A percentile compares a stretch with the other conserved stretches of the same genome.
phyloP scores from a whole-genome alignment of 1,140 invertebrate genomes.

The Homarus americanus region DNA sequence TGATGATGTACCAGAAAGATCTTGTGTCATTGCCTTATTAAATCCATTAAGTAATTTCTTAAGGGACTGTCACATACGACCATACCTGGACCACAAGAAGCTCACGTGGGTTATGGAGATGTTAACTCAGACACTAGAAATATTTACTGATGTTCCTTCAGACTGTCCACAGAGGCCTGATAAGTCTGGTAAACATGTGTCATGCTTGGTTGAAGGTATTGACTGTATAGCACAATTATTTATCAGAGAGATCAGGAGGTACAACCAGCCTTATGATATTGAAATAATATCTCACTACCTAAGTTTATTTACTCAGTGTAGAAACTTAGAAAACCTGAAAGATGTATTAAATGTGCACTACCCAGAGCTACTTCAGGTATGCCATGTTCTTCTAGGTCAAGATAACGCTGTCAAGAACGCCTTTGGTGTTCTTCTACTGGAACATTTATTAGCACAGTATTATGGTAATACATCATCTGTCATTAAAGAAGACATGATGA shows the following conservation, averaged over 20 bases:
- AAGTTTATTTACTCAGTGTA: slow-evolving; percentile 17
- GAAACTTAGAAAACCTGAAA: background rate
- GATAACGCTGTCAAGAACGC: slow-evolving; percentile 1
- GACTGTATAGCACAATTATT: slow-evolving; percentile 37
- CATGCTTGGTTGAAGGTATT: slow-evolving; percentile 8
- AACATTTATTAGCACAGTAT: slow-evolving; percentile 35
- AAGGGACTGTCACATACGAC: slow-evolving; percentile 40
- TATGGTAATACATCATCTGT: background rate
- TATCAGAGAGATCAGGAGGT: slow-evolving; percentile 8
- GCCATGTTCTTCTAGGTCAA: slow-evolving; percentile 6
- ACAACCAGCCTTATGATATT: slow-evolving; percentile 23
- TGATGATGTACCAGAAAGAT: background rate
- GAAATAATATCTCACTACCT: slow-evolving; percentile 35
- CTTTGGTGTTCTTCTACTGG: slow-evolving; percentile 34
- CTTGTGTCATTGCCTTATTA: background rate
- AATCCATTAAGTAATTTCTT: slow-evolving; percentile 20
- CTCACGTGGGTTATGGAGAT: slow-evolving; percentile 33
- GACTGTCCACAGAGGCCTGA: background rate
- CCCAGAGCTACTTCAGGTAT: slow-evolving; percentile 15
- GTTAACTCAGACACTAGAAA: slow-evolving; percentile 34
- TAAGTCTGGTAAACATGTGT: background rate
- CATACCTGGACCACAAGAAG: slow-evolving; percentile 35
- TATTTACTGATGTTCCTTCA: slow-evolving; percentile 15
- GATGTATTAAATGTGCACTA: background rate
- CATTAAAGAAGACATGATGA: background rate